Percentiles rank a stretch among this genome's conserved stretches.
These are phyloP conservation scores for Neolamprologus kungweensis DNA, from an alignment of 2,113 vertebrate genomes.

Conservation along the genomic window DNA sequence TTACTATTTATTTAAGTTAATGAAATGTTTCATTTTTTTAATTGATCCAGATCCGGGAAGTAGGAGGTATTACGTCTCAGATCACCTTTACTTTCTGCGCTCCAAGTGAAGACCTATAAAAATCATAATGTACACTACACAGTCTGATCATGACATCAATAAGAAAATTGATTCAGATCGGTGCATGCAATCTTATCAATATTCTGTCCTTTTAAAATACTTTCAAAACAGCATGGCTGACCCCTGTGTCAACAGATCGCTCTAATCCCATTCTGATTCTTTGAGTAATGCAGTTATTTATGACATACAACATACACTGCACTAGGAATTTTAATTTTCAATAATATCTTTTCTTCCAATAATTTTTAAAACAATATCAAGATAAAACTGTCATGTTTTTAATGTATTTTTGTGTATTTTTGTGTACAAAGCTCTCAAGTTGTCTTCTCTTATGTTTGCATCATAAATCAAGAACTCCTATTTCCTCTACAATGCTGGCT, in stretches of 20 bases:
- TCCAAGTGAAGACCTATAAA: background rate
- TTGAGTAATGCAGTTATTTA: background rate
- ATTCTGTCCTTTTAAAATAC: background rate
- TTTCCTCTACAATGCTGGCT: background rate
- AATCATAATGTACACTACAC: background rate
- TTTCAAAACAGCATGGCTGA: background rate
- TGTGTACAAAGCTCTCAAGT: background rate
- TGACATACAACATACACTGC: background rate
- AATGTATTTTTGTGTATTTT: background rate
- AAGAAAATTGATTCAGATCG: background rate
- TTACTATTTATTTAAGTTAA: background rate
- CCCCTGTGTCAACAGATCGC: background rate
- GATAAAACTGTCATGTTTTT: background rate
- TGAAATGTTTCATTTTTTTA: background rate
- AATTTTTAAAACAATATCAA: background rate
- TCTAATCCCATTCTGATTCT: background rate
- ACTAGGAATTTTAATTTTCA: background rate
- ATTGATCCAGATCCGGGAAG: background rate
- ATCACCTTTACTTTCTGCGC: background rate
- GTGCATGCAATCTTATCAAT: background rate
- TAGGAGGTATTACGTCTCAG: background rate
- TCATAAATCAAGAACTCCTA: background rate
- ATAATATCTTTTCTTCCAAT: background rate
- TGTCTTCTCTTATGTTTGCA: background rate
- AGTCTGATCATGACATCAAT: background rate